A percentile compares a stretch with the other conserved stretches of the same genome.
phyloP scores from a whole-genome alignment of 2,888 invertebrate genomes.

The Crematogaster levior region DNA sequence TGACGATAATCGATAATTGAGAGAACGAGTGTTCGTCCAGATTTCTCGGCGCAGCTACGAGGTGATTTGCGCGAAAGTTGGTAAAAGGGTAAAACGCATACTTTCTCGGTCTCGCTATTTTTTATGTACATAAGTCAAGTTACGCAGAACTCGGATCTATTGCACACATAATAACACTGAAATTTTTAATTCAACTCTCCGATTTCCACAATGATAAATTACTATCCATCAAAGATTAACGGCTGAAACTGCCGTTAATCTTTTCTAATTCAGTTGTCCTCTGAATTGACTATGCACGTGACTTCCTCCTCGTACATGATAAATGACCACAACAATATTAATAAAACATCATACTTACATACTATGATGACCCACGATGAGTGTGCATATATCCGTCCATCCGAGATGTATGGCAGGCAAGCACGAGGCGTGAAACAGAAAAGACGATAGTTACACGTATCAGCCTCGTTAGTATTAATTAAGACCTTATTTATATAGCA shows the following conservation, averaged over 20 bases:
- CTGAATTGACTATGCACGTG: not conserved
- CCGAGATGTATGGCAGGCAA: conserved; percentile 47
- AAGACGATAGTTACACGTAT: conserved; percentile 44
- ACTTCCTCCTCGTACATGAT: conserved; percentile 26
- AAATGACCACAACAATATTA: conserved; percentile 36
- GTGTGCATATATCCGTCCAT: conserved; percentile 22
- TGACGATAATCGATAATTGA: conserved; percentile 47
- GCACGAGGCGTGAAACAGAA: conserved; percentile 79
- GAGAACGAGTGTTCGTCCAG: conserved; percentile 35
- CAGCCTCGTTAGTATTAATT: conserved; percentile 51
- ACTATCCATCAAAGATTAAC: not conserved
- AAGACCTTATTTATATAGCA: conserved; percentile 54
- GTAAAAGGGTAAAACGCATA: conserved; percentile 7
- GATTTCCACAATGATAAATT: conserved; percentile 23
- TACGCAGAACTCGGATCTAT: not conserved
- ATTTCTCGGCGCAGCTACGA: conserved; percentile 25
- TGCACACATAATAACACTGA: not conserved
- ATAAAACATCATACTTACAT: conserved; percentile 75
- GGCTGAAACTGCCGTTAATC: conserved; percentile 6
- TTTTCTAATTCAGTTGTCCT: conserved; percentile 15
- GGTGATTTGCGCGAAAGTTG: conserved; percentile 27
- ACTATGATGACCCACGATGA: conserved; percentile 68
- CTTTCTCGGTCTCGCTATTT: conserved; percentile 9
- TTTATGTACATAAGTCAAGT: not conserved
- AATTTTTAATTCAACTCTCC: not conserved